These are phyloP conservation scores for Chrosomus eos DNA, from an alignment of 2,797 vertebrate species.

Conservation along the genomic window DNA sequence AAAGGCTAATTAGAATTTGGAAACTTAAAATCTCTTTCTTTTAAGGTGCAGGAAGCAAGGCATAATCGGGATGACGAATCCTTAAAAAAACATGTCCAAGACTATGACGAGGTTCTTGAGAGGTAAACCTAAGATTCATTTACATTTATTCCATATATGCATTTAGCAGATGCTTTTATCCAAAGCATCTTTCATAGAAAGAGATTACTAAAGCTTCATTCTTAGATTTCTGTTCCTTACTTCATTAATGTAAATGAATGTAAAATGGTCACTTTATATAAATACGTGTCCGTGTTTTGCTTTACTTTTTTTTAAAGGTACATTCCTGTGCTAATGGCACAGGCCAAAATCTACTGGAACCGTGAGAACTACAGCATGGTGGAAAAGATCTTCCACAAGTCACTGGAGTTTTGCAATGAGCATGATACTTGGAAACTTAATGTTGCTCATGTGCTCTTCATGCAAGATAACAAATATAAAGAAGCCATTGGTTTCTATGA, in stretches of 20 bases:
- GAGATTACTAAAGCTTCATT: not conserved
- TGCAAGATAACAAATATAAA: slow-evolving; percentile 96
- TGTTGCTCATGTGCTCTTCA: slow-evolving; percentile 95
- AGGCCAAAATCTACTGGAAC: slow-evolving; percentile 97
- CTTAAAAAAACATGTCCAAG: slow-evolving; percentile 83
- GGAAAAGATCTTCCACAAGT: slow-evolving; percentile 95
- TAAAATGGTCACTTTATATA: not conserved
- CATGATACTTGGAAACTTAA: slow-evolving; percentile 95
- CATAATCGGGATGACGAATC: slow-evolving; percentile 84
- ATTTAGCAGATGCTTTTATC: not conserved
- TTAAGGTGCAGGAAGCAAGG: slow-evolving; percentile 84
- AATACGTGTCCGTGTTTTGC: not conserved
- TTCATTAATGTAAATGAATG: not conserved
- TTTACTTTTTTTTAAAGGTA: slow-evolving; percentile 73
- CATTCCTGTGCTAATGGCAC: slow-evolving; percentile 93
- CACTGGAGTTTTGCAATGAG: slow-evolving; percentile 91
- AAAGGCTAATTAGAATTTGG: not conserved
- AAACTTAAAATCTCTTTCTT: slow-evolving; percentile 23
- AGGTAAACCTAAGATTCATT: slow-evolving; percentile 72
- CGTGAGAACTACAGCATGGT: slow-evolving; percentile 93
- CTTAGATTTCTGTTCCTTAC: not conserved
- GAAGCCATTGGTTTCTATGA: slow-evolving; percentile 95
- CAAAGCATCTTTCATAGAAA: not conserved
- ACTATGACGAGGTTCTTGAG: slow-evolving; percentile 88
- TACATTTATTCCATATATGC: not conserved